phyloP scores from a whole-genome alignment of 2,113 vertebrate species.

The Trogon surrucura region DNA sequence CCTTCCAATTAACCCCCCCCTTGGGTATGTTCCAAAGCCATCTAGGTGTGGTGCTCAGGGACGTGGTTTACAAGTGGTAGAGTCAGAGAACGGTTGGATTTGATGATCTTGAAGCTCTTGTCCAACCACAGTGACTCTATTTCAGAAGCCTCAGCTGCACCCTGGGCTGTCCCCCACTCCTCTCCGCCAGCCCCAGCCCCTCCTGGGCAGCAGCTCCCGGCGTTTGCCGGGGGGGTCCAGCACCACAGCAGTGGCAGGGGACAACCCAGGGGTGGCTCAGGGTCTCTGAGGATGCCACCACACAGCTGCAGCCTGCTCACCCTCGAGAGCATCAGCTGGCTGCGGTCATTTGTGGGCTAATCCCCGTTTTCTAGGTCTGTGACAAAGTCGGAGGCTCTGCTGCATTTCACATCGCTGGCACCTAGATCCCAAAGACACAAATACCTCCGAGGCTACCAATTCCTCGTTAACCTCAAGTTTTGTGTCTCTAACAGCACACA shows the following conservation, averaged over 20 bases:
- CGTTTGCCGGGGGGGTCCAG: accelerated
- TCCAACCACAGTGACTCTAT: too few relatives aligned
- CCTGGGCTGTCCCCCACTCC: neutral
- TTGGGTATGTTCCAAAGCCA: too few relatives aligned
- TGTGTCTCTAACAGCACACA: accelerated
- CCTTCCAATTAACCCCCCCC: too few relatives aligned
- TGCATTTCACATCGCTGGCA: accelerated
- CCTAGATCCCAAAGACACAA: neutral
- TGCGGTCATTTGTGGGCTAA: neutral
- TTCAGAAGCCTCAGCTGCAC: too few relatives aligned
- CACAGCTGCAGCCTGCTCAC: neutral
- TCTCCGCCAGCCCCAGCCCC: neutral
- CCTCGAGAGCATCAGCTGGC: neutral
- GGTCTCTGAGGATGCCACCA: neutral
- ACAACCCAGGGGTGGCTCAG: accelerated
- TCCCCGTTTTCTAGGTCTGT: neutral
- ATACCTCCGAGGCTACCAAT: neutral
- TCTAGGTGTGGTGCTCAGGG: too few relatives aligned
- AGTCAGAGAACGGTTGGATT: too few relatives aligned
- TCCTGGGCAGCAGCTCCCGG: neutral
- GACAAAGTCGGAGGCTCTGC: neutral
- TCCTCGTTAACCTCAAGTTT: neutral
- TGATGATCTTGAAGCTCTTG: too few relatives aligned
- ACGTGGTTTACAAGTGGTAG: too few relatives aligned
- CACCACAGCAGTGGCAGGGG: accelerated